Conservation (phyloP, 2,888 invertebrate genomes). For the Miltochrista miniata region DNA sequence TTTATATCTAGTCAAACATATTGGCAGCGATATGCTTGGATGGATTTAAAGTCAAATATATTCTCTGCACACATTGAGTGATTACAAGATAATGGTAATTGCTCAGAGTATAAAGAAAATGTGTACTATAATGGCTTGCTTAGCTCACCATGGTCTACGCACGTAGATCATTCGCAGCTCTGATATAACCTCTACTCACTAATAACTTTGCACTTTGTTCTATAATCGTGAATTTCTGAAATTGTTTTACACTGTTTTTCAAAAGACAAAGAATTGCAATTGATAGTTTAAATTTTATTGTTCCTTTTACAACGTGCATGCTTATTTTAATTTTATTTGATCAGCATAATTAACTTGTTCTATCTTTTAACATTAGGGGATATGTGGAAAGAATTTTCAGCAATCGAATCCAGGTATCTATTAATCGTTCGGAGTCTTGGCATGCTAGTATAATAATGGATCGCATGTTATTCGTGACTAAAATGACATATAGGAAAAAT, state of each 20-base stretch:
- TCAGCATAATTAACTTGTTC: constrained; percentile 32
- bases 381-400: constrained; percentile 55
- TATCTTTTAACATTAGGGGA: constrained; percentile 63
- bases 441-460: constrained; percentile 23
- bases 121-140: too few species aligned
- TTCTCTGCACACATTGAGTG: too few species aligned
- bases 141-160: too few species aligned
- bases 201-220: too few species aligned
- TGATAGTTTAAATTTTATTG: background rate
- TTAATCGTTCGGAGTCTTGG: constrained; percentile 28
- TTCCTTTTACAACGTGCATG: constrained; percentile 20
- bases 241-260: too few species aligned
- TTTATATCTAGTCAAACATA: too few species aligned
- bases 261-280: background rate
- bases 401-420: constrained; percentile 61
- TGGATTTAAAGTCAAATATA: too few species aligned
- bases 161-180: too few species aligned
- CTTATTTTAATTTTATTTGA: constrained; percentile 7
- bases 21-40: too few species aligned
- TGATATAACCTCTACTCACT: too few species aligned
- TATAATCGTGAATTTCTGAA: background rate
- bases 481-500: background rate
- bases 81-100: too few species aligned
- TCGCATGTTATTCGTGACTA: constrained; percentile 12
- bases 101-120: too few species aligned